Base-by-base conservation (phyloP, 2,113 vertebrate species). In the Ceyx melanurus region DNA sequence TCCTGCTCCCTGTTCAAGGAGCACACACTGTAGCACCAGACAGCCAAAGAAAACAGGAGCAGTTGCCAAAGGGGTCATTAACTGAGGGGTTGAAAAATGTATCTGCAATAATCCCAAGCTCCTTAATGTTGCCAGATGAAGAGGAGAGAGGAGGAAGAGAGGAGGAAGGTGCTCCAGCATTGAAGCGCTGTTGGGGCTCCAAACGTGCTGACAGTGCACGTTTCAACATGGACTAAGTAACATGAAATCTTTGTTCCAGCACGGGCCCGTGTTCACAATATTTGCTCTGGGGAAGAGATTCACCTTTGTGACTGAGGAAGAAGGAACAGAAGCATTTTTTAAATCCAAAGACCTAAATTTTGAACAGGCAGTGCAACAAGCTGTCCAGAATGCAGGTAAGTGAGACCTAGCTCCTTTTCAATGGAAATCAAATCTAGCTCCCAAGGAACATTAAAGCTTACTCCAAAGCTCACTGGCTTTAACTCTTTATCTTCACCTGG, bases 211-310 rank as follows among this genome's bases (percentile, higher is more conserved):
- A 18, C 83, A 82, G 3, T 25, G 48, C 53, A 71, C 37, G 10
- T 37, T 37, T 37, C 37, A 37, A 37, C 37, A 37, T 37, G 37
- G 37, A 37, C 10, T 37, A 37, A 37, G 16, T 89, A 45, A 94
- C 20, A 19, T 6, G 23, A 74, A 37, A 50, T 54, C 86, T 89
- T 79, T 93, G 31, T 98, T 97, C 58, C 92, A 98, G 98, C 95
- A 98, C 21, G 98, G 98, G 33, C 98, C 98, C 29, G 61, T 98
- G 35, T 99, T 98, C 97, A 99, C 98, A 18, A 50, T 99, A 68
- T 86, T 97, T 2, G 97, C 97, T 40, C 58, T 98, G 85, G 98
- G 98, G 28, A 98, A 97, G 46, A 96, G 98, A 8, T 97, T 98
- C 74, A 98, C 98, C 35, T 99, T 98, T 96, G 95, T 98, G 82